These are phyloP conservation scores for Xiphophorus couchianus DNA, from an alignment of 2,113 vertebrate genomes.

Conservation along the genomic window DNA sequence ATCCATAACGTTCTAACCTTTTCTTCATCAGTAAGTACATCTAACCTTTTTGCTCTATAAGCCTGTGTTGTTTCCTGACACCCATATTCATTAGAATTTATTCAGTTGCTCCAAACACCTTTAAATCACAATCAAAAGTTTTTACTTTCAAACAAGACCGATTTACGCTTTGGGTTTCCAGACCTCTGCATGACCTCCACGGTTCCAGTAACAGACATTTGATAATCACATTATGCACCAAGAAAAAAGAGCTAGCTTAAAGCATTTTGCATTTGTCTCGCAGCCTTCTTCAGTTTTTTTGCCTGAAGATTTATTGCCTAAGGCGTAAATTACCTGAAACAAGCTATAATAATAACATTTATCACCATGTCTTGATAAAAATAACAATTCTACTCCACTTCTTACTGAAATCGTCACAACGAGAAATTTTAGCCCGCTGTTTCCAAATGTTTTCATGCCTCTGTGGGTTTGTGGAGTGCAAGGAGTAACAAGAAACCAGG, in stretches of 20 bases:
- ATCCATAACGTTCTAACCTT: no score
- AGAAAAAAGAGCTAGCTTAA: neutral
- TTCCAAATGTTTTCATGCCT: neutral
- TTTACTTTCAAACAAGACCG: neutral
- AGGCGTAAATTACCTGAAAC: neutral
- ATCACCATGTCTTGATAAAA: neutral
- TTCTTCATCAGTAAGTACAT: no score
- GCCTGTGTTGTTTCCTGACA: no score
- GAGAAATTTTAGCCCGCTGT: neutral
- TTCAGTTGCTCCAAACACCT: neutral
- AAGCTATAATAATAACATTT: neutral
- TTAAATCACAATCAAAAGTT: neutral
- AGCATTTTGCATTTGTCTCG: neutral
- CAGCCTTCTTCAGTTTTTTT: neutral
- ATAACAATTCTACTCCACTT: neutral
- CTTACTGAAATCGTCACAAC: neutral
- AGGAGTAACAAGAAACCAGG: conserved; percentile 1
- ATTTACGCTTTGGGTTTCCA: neutral
- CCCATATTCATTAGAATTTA: no score
- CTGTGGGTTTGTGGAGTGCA: neutral
- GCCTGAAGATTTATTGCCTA: neutral
- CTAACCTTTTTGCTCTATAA: no score
- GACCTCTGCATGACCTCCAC: neutral
- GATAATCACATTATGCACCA: neutral
- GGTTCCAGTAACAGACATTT: neutral